Evolutionary conservation across 2,797 vertebrate genomes (phyloP).

Genomic region (Danio jaintianensis): DNA sequence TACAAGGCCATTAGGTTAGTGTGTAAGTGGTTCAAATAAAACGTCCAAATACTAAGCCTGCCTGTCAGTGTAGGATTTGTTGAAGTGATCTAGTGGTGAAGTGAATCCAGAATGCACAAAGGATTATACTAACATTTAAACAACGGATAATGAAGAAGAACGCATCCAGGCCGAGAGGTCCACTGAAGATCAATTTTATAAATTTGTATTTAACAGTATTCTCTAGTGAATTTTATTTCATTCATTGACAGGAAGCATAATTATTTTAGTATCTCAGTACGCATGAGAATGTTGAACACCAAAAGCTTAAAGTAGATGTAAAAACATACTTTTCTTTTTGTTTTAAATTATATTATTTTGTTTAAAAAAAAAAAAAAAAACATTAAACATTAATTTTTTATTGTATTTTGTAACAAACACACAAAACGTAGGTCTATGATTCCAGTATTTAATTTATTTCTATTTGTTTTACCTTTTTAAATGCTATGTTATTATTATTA

Average conservation of each 20-base stretch:
- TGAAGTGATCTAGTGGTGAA: conserved; percentile 73
- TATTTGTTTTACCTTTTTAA: no score
- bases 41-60: conserved; percentile 71
- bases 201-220: conserved; percentile 72
- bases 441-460: no score
- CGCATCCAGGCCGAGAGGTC: conserved; percentile 76
- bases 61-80: conserved; percentile 80
- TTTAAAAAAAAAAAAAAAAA: no score
- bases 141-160: conserved; percentile 83
- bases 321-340: not conserved
- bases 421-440: no score
- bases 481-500: no score
- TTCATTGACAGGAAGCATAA: not conserved
- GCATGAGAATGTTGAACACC: not conserved
- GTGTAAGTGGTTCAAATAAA: conserved; percentile 62
- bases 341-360: no score
- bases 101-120: conserved; percentile 76
- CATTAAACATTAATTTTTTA: no score
- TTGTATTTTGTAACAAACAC: no score
- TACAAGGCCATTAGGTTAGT: conserved; percentile 43
- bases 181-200: conserved; percentile 75
- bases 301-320: not conserved
- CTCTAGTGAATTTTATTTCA: conserved; percentile 23
- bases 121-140: conserved; percentile 88
- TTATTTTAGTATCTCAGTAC: not conserved